phyloP scores from a whole-genome alignment of 2,113 vertebrate species.

The Brienomyrus longianalis region DNA sequence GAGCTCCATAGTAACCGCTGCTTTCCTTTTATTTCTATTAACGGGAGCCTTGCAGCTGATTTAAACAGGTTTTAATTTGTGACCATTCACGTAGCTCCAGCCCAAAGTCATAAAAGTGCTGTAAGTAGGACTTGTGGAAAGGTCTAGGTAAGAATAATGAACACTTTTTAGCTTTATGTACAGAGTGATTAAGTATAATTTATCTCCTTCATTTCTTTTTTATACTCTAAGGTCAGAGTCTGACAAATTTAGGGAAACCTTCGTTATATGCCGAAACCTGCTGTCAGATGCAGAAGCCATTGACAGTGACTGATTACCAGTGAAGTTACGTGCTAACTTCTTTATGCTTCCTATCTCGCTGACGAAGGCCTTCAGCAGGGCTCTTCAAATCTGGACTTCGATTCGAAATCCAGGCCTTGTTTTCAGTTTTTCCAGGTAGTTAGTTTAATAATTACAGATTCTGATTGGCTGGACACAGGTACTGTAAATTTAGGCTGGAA shows the following conservation, averaged over 20 bases:
- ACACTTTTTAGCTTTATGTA: not conserved
- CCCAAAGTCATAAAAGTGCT: not conserved
- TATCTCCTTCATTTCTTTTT: not conserved
- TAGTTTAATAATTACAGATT: not conserved
- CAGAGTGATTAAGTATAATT: not conserved
- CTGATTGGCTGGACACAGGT: not conserved
- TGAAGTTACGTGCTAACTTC: not conserved
- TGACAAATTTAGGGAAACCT: not conserved
- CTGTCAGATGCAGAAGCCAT: not conserved
- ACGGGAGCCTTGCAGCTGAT: constrained; percentile 1
- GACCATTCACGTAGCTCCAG: not conserved
- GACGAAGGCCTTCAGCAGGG: not conserved
- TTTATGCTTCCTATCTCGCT: not conserved
- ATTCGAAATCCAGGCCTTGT: not conserved
- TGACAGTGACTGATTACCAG: not conserved
- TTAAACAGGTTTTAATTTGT: constrained; percentile 9
- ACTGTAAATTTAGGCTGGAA: not conserved
- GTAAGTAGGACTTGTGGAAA: not conserved
- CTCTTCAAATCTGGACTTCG: not conserved
- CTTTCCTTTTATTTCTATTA: constrained; percentile 1
- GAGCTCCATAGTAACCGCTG: constrained; percentile 10
- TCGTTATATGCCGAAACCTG: not conserved
- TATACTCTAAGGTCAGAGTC: not conserved
- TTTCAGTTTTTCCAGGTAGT: not conserved
- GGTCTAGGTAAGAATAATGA: not conserved